Evolutionary conservation across 2,888 invertebrate species (phyloP).

Genomic region (Drosophila hawaiiensis): DNA sequence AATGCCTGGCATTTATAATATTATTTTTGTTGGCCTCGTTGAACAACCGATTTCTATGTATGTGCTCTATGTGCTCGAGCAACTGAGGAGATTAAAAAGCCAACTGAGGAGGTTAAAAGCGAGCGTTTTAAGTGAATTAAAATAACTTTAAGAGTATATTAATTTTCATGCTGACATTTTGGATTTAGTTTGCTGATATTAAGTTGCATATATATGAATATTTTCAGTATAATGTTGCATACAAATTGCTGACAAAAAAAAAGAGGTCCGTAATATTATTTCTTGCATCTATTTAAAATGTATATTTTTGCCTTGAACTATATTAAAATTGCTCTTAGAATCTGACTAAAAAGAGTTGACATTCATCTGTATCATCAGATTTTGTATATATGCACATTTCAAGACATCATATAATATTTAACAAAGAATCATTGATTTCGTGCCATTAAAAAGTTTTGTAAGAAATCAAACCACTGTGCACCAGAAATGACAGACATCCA

Average conservation of each 20-base stretch:
- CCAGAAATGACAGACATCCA: constrained; percentile 53
- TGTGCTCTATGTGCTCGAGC: background rate
- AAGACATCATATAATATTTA: background rate
- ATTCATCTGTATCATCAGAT: too few species aligned
- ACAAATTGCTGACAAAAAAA: background rate
- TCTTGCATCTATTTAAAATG: background rate
- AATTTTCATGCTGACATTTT: background rate
- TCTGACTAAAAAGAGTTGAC: too few species aligned
- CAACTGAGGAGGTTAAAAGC: background rate
- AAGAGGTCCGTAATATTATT: background rate
- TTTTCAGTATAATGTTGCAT: background rate
- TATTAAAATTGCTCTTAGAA: background rate
- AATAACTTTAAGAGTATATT: background rate
- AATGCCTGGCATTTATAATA: constrained; percentile 17
- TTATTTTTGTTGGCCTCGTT: background rate
- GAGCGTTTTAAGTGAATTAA: background rate
- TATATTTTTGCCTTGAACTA: background rate
- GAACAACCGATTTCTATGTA: constrained; percentile 3
- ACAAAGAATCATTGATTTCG: background rate
- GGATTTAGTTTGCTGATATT: background rate
- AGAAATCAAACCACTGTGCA: constrained; percentile 59
- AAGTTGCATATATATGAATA: background rate
- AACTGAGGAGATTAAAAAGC: background rate
- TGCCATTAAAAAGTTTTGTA: constrained; percentile 9
- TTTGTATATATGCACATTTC: background rate